These are phyloP conservation scores for Corythornis cristatus DNA, from an alignment of 2,113 vertebrate genomes.

Conservation along the genomic window DNA sequence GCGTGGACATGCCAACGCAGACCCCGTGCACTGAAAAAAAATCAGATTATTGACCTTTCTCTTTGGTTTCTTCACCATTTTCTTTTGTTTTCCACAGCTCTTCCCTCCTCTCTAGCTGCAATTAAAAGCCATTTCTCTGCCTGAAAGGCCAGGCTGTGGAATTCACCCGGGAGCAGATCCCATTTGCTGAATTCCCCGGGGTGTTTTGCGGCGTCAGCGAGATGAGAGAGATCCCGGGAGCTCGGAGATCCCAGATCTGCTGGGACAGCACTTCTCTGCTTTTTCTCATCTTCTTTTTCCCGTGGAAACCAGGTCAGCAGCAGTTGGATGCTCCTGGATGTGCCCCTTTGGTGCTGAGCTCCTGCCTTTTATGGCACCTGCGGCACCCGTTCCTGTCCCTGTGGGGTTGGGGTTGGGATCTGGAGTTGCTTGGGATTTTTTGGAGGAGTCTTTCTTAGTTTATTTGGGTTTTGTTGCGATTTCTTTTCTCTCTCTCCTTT, in stretches of 20 bases:
- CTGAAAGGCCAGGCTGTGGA: neutral
- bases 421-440: too few species aligned
- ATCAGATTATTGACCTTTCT: too few species aligned
- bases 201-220: neutral
- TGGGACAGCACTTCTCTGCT: neutral
- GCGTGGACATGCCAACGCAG: too few species aligned
- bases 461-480: too few species aligned
- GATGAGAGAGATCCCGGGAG: neutral
- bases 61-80: too few species aligned
- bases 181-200: neutral
- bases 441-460: too few species aligned
- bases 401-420: too few species aligned
- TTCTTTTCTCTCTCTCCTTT: too few species aligned
- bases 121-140: neutral
- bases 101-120: neutral
- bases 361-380: neutral
- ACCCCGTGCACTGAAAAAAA: too few species aligned
- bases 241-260: neutral
- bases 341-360: neutral
- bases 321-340: neutral
- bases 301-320: neutral
- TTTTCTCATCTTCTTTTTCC: too few species aligned
- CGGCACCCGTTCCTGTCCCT: neutral
- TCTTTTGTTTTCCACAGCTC: too few species aligned
- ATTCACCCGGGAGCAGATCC: neutral